Base-by-base conservation (phyloP, 2,797 vertebrate genomes). In the Aulostomus chinensis region DNA sequence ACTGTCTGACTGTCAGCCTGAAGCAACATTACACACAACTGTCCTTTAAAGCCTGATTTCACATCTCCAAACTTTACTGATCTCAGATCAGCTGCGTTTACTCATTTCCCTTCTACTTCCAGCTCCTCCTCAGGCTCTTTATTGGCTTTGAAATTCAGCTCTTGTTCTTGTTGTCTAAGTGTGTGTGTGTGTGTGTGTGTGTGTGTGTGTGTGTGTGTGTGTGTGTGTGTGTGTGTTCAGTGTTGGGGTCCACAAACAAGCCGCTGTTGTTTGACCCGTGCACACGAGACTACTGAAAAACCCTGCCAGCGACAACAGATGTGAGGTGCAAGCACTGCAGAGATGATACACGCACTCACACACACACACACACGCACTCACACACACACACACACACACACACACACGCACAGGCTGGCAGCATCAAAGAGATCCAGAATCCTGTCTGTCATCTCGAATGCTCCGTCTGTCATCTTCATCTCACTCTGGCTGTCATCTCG, bases 271-370 rank as follows among this genome's bases (percentile, higher is more conserved):
- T 80, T 73, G 59, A 76, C 74, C 49, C 55, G 41, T 10, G 64
- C 63, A 65, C 70, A 80, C 52, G 36, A 73, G 75, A 73, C 72
- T 68, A 50, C 62, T 57, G 48, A 48, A 58, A 58, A 53, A 16
- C 59, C 40, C 47, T 62, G 78, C 82, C 83, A 84, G 76, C 60
- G 5, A 45, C 21, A 78, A 72, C 85, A 85, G 81, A 88, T 86
- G 85, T 72, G 71, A 68, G 64, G 68, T 73, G 67, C 73, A 63
- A 42, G 62, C 68, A 10, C 3, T 7, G 11, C 34, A 36, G 2
- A 20, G 5, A 15, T 4, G 7, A 36, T 15, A 20, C 32, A 34
- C 15, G 16, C 13, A 34, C 32, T 15, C 32, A 34, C 10, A 13
- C 12, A 12, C 20, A 13, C 18, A 8, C 17, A 22, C 17, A 9